These are phyloP conservation scores for Agrotis exclamationis DNA, from an alignment of 2,888 invertebrate species.

Conservation along the genomic window DNA sequence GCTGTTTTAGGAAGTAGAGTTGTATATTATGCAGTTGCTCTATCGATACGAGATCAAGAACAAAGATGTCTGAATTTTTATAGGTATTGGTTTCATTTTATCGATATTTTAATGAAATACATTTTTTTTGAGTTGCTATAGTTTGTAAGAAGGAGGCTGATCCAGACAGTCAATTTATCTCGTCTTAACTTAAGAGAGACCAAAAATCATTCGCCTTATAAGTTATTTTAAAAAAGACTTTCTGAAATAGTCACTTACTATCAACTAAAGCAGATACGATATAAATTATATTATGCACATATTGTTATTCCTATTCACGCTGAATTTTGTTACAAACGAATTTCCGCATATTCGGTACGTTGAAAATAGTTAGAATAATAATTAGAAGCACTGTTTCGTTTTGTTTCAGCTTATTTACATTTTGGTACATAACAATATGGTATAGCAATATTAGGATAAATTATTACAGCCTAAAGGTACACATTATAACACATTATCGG, in stretches of 20 bases:
- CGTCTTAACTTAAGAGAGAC: neutral
- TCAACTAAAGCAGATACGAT: neutral
- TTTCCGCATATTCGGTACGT: conserved; percentile 15
- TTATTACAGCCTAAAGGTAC: conserved; percentile 14
- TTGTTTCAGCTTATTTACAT: conserved; percentile 26
- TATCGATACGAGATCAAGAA: too few species aligned
- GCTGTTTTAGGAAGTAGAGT: too few species aligned
- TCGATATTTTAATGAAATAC: neutral
- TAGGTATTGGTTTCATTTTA: neutral
- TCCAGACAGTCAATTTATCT: neutral
- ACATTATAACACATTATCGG: neutral
- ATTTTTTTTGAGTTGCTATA: neutral
- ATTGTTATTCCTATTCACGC: conserved; percentile 12
- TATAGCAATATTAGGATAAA: conserved; percentile 15
- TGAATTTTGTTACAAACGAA: conserved; percentile 15
- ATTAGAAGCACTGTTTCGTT: conserved; percentile 28
- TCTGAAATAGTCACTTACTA: neutral
- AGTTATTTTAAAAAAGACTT: neutral
- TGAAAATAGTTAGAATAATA: conserved; percentile 31
- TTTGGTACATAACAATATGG: conserved; percentile 15
- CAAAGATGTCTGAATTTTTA: too few species aligned
- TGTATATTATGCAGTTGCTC: too few species aligned
- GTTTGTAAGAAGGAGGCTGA: too few species aligned
- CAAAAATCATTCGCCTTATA: neutral
- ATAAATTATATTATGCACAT: conserved; percentile 30